Conservation (phyloP, 2,888 invertebrate genomes). For the Nudaria mundana region DNA sequence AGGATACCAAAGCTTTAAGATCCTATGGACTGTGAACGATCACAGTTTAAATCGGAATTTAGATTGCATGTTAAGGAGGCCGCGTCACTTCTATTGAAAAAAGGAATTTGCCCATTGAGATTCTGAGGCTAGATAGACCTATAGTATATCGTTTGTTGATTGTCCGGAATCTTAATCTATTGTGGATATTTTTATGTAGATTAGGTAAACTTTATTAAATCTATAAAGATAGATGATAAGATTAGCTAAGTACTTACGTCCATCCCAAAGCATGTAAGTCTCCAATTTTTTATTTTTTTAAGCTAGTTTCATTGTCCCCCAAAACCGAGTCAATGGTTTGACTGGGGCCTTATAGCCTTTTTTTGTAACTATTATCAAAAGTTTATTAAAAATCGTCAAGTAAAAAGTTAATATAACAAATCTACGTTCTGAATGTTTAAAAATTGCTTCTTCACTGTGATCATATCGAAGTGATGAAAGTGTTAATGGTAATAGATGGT, state of each 20-base stretch:
- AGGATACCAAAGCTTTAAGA: conserved; percentile 34
- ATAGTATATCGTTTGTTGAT: conserved; percentile 2
- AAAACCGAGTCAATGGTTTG: no score
- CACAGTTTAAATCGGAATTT: conserved; percentile 42
- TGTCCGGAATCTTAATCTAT: conserved; percentile 11
- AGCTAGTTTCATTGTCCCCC: background rate
- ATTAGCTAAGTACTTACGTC: background rate
- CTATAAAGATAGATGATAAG: no score
- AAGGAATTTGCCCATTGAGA: conserved; percentile 27
- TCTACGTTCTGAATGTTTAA: no score
- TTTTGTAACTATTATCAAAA: no score
- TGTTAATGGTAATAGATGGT: conserved; percentile 13
- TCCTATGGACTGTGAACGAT: conserved; percentile 34
- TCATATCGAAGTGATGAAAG: conserved; percentile 11
- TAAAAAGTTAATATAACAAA: no score
- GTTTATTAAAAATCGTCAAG: no score
- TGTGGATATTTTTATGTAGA: no score
- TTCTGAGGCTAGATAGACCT: conserved; percentile 17
- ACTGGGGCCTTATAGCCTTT: no score
- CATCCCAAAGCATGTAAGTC: background rate
- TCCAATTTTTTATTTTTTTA: background rate
- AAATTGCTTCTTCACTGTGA: no score
- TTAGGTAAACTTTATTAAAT: no score
- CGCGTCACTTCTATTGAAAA: conserved; percentile 29
- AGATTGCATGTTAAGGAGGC: conserved; percentile 38